Conservation (phyloP, 53 echinoderm and acorn worm genomes). For the Luidia sarsii region DNA sequence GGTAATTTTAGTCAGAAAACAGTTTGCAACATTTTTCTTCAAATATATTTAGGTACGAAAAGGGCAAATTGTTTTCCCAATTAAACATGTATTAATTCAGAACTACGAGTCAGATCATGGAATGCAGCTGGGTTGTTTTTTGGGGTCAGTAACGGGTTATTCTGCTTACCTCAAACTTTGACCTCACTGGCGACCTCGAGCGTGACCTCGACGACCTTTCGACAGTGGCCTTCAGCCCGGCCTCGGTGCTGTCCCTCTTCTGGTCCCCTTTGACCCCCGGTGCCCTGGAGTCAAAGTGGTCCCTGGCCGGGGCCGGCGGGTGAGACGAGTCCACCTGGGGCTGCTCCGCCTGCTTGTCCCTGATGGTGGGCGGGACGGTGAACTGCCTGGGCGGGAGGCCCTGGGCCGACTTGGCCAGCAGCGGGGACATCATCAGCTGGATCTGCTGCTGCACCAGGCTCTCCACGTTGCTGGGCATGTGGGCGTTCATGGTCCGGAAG, state of each 20-base stretch:
- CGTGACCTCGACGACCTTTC: conserved; percentile 52
- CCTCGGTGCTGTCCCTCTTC: conserved; percentile 47
- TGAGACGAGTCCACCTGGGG: conserved; percentile 16
- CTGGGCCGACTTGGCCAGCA: conserved; percentile 32
- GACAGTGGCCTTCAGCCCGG: conserved; percentile 37
- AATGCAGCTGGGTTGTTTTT: not conserved
- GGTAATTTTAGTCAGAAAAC: too few species aligned
- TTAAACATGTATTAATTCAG: too few species aligned
- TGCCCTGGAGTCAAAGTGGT: conserved; percentile 11
- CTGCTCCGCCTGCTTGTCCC: conserved; percentile 35
- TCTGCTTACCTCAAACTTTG: conserved; percentile 46
- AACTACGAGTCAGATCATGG: too few species aligned
- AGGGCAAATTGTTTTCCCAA: too few species aligned
- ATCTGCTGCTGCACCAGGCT: conserved; percentile 51
- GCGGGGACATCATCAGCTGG: conserved; percentile 48
- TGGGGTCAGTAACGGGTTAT: not conserved
- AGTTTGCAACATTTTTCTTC: too few species aligned
- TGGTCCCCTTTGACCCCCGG: conserved; percentile 32
- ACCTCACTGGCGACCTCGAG: conserved; percentile 47
- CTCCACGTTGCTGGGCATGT: conserved; percentile 46
- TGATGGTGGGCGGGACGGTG: conserved; percentile 40
- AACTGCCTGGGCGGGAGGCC: conserved; percentile 35
- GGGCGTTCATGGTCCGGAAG: conserved; percentile 32
- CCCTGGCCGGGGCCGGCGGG: not conserved
- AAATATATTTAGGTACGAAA: too few species aligned